Evolutionary conservation across 2,888 invertebrate genomes (phyloP).

Genomic region (Matsumyia berberina): DNA sequence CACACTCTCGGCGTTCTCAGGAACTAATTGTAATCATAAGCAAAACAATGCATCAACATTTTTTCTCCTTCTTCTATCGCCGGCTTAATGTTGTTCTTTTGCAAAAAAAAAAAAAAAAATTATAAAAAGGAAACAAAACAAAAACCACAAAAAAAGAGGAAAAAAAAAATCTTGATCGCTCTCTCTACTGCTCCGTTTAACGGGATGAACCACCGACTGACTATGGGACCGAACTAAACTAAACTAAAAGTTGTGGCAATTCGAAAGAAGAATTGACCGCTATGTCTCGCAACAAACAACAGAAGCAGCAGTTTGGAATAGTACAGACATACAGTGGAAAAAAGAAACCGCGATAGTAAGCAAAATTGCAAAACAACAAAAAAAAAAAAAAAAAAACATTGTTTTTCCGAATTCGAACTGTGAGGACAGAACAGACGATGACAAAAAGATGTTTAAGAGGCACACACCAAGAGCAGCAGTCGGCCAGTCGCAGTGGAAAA

Average conservation of each 20-base stretch:
- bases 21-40: conserved; percentile 43
- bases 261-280: conserved; percentile 32
- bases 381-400: conserved; percentile 36
- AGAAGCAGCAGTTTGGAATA: conserved; percentile 2
- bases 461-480: neutral
- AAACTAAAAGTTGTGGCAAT: conserved; percentile 63
- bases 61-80: neutral
- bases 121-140: conserved; percentile 30
- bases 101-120: conserved; percentile 14
- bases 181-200: conserved; percentile 25
- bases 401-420: neutral
- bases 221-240: conserved; percentile 61
- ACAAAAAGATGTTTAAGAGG: conserved; percentile 16
- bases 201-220: conserved; percentile 44
- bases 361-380: conserved; percentile 52
- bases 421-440: neutral
- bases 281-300: conserved; percentile 57
- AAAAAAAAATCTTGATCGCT: conserved; percentile 34
- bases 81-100: conserved; percentile 17
- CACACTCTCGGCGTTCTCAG: conserved; percentile 23
- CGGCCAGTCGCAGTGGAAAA: no score
- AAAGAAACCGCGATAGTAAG: conserved; percentile 8
- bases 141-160: conserved; percentile 43
- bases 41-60: conserved; percentile 46
- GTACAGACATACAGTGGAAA: neutral